Base-by-base conservation (phyloP, 2,888 invertebrate genomes). In the Phragmatobia fuliginosa region DNA sequence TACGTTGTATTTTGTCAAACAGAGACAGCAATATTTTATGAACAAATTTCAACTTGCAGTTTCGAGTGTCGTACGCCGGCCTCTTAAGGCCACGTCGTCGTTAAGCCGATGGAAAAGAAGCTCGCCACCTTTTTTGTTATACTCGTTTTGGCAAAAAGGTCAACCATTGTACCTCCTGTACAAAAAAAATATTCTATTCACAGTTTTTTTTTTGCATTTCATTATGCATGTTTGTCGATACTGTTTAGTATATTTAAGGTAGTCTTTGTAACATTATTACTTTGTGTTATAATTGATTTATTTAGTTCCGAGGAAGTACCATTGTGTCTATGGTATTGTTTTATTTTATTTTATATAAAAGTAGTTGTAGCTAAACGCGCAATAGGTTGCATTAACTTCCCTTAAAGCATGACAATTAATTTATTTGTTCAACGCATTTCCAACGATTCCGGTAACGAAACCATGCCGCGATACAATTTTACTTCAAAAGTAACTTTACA, bases 291-390 rank as follows among this genome's bases (percentile, higher is more conserved):
- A 62, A 62, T 63, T 32, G 28, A 41, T 45, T 32, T n/a, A 28
- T 56, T 36, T 18, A 36, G 64, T 32, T 32, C 66, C 66, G 16
- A 70, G 70, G 70, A 70, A 70, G 45, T 66, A 45, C 36, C 58
- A 68, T 68, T 64, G 59, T 28, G 25, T n/a, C 66, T 14, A 52
- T 62, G 31, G 59, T 52, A 62, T 70, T 70, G 66, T 56, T 45
- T n/a, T n/a, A n/a, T n/a, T 59, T 59, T 62, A 60, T 59, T 32
- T 21, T 45, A 21, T 21, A 45, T 18, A 6, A 5, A 41, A 18
- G 41, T 41, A 45, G 45, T 45, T 45, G 21, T 21, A 7, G 8
- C 45, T 21, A 45, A 45, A 5, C 45, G 7, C 21, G 0, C 45
- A 21, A 18, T 45, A 45, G 21, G 45, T 45, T 45, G 45, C 21